Conservation (phyloP, 2,888 invertebrate genomes). For the Drosophila lutescens region DNA sequence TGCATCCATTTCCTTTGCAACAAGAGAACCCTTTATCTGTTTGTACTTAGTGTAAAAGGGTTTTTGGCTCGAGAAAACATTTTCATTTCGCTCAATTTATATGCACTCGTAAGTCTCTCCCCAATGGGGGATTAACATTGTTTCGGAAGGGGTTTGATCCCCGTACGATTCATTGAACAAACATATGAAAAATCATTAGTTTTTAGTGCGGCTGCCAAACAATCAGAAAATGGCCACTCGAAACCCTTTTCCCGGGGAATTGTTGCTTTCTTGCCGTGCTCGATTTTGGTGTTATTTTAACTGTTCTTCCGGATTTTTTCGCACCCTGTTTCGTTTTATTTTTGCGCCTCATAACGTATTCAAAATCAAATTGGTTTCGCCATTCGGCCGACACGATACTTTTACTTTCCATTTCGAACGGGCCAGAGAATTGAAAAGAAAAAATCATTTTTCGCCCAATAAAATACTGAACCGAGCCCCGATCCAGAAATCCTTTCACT, state of each 20-base stretch:
- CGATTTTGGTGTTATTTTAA: conserved; percentile 49
- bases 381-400: conserved; percentile 66
- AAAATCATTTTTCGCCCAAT: conserved; percentile 82
- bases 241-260: conserved; percentile 56
- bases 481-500: conserved; percentile 24
- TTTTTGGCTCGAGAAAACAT: conserved; percentile 12
- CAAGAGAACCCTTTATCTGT: conserved; percentile 5
- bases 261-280: conserved; percentile 49
- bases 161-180: conserved; percentile 70
- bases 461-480: conserved; percentile 65
- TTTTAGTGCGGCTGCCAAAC: conserved; percentile 78
- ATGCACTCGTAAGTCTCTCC: conserved; percentile 38
- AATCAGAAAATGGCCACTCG: conserved; percentile 77
- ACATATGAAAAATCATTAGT: conserved; percentile 81
- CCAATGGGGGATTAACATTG: conserved; percentile 4
- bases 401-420: conserved; percentile 65
- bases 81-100: conserved; percentile 40
- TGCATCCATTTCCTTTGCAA: not conserved
- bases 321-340: conserved; percentile 58
- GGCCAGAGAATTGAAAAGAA: conserved; percentile 72
- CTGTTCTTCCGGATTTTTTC: conserved; percentile 70
- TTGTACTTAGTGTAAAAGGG: conserved; percentile 34
- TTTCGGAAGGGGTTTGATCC: conserved; percentile 14
- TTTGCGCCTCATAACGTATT: conserved; percentile 81
- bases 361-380: conserved; percentile 76